Conservation (phyloP, 2,888 invertebrate genomes). For the Epinotia demarniana region DNA sequence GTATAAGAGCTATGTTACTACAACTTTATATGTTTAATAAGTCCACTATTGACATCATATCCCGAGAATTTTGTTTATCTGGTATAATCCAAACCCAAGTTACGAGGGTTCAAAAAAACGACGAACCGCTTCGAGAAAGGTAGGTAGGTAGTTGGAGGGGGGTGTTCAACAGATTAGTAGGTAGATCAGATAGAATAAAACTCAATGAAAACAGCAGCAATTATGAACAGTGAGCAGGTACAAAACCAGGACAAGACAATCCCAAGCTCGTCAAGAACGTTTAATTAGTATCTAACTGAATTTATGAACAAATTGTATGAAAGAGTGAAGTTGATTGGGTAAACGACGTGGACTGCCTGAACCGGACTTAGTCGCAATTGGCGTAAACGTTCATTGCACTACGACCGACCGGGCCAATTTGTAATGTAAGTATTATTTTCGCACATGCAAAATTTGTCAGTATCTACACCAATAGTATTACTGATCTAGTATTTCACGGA, state of each 20-base stretch:
- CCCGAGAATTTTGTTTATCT: too few relatives aligned
- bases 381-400: constrained; percentile 14
- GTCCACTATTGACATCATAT: too few relatives aligned
- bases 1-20: too few relatives aligned
- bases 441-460: too few relatives aligned
- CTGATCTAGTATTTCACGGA: too few relatives aligned
- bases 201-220: background rate
- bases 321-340: constrained; percentile 31
- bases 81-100: too few relatives aligned
- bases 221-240: background rate
- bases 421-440: background rate
- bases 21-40: too few relatives aligned
- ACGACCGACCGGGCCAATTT: background rate
- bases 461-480: too few relatives aligned
- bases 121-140: too few relatives aligned
- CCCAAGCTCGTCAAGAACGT: background rate
- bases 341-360: constrained; percentile 15
- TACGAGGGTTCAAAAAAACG: too few relatives aligned
- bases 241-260: background rate
- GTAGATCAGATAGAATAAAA: background rate
- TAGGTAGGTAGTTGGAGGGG: too few relatives aligned
- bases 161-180: too few relatives aligned
- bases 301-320: constrained; percentile 25
- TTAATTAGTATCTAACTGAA: background rate
- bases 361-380: constrained; percentile 18